These are phyloP conservation scores for Etheostoma perlongum DNA, from an alignment of 2,797 vertebrate genomes.

Conservation along the genomic window DNA sequence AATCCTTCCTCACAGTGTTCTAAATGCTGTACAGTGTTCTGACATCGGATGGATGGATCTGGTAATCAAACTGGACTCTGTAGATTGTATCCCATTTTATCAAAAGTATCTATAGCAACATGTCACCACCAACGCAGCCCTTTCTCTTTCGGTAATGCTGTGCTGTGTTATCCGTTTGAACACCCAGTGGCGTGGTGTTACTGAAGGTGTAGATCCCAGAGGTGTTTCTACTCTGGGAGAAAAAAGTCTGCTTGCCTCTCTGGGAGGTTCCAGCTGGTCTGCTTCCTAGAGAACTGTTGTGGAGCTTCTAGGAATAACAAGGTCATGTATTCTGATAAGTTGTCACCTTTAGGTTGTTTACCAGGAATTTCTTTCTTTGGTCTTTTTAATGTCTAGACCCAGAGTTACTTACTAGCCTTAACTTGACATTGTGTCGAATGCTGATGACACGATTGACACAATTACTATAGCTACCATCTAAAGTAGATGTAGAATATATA, in stretches of 20 bases:
- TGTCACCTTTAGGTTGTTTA: constrained; percentile 10
- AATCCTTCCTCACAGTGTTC: too few species aligned
- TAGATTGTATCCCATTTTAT: too few species aligned
- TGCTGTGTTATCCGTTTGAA: not conserved
- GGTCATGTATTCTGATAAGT: constrained; percentile 26
- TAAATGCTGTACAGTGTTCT: too few species aligned
- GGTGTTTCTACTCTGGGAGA: constrained; percentile 15
- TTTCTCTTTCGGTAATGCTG: too few species aligned
- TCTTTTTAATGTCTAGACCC: not conserved
- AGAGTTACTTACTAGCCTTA: not conserved
- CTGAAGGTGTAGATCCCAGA: constrained; percentile 1
- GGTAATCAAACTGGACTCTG: too few species aligned
- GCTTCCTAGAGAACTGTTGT: constrained; percentile 57
- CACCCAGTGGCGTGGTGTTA: not conserved
- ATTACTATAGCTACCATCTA: not conserved
- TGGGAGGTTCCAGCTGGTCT: constrained; percentile 29
- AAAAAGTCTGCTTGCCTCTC: constrained; percentile 30
- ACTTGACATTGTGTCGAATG: not conserved
- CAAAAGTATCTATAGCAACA: too few species aligned
- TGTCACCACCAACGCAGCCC: too few species aligned
- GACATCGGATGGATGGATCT: too few species aligned
- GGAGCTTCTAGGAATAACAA: constrained; percentile 60
- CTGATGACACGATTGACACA: not conserved
- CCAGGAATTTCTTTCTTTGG: constrained; percentile 3
- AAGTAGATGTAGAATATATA: not conserved